phyloP scores from a whole-genome alignment of 2,888 invertebrate species.

The Lordiphosa andalusiaca region DNA sequence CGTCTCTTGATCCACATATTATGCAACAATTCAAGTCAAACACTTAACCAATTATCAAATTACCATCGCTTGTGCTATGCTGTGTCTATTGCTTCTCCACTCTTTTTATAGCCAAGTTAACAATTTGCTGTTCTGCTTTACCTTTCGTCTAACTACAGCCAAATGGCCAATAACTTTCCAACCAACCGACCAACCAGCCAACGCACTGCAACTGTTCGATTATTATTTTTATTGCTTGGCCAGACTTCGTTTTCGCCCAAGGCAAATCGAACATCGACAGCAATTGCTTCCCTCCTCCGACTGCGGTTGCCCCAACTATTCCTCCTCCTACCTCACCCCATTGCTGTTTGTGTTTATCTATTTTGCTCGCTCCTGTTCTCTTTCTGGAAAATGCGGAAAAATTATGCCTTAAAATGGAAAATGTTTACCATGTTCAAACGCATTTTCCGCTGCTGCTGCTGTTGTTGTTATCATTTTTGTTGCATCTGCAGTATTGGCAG shows the following conservation, averaged over 20 bases:
- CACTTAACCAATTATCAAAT: constrained; percentile 60
- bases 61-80: constrained; percentile 42
- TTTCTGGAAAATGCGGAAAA: constrained; percentile 60
- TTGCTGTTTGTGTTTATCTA: constrained; percentile 13
- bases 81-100: neutral
- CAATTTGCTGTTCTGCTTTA: constrained; percentile 36
- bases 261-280: constrained; percentile 9
- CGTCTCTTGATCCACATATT: constrained; percentile 10
- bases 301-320: constrained; percentile 1
- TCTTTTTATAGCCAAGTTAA: constrained; percentile 3
- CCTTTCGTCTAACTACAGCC: constrained; percentile 55
- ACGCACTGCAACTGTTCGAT: constrained; percentile 56
- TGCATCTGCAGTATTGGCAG: constrained; percentile 42
- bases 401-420: constrained; percentile 64
- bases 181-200: constrained; percentile 31
- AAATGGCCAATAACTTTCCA: constrained; percentile 64
- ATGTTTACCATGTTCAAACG: constrained; percentile 53
- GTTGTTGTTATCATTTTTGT: constrained; percentile 60
- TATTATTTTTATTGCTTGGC: constrained; percentile 57
- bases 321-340: neutral
- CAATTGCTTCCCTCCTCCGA: constrained; percentile 7
- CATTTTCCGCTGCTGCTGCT: constrained; percentile 43
- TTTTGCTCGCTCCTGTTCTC: constrained; percentile 49
- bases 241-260: constrained; percentile 12
- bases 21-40: constrained; percentile 25